Conservation (phyloP, 2,113 vertebrate genomes). For the Gallinago paraguaiae region DNA sequence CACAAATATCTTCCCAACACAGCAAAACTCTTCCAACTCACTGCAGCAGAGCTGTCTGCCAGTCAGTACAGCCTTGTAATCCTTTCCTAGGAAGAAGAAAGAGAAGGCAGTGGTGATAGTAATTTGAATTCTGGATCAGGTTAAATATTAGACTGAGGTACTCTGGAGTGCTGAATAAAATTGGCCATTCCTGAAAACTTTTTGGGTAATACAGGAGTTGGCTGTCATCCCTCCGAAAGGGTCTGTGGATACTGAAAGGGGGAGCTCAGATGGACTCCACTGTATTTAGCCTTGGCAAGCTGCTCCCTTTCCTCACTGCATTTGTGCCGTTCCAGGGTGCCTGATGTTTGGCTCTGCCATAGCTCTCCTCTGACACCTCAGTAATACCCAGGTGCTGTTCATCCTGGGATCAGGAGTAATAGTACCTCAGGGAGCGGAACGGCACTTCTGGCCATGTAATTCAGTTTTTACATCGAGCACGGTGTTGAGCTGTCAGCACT, state of each 20-base stretch:
- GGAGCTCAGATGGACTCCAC: neutral
- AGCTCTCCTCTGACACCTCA: neutral
- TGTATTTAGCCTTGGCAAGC: neutral
- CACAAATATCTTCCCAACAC: fast-evolving
- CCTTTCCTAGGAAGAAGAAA: neutral
- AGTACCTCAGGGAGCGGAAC: neutral
- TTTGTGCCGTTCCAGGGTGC: neutral
- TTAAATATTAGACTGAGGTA: neutral
- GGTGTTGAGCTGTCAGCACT: neutral
- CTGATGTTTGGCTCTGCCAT: neutral
- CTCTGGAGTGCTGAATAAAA: neutral
- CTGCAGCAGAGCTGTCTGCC: neutral
- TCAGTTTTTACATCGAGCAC: fast-evolving
- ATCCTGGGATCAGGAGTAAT: neutral
- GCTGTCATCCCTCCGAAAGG: neutral
- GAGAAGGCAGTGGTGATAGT: neutral
- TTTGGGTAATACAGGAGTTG: neutral
- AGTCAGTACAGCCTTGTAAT: neutral
- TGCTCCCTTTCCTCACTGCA: neutral
- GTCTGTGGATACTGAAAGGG: neutral
- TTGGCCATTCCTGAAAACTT: neutral
- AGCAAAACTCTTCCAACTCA: neutral
- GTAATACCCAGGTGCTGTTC: neutral
- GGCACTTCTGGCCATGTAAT: neutral
- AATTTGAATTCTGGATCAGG: neutral